phyloP scores from a whole-genome alignment of 2,888 invertebrate species.

The Coenonympha arcania region DNA sequence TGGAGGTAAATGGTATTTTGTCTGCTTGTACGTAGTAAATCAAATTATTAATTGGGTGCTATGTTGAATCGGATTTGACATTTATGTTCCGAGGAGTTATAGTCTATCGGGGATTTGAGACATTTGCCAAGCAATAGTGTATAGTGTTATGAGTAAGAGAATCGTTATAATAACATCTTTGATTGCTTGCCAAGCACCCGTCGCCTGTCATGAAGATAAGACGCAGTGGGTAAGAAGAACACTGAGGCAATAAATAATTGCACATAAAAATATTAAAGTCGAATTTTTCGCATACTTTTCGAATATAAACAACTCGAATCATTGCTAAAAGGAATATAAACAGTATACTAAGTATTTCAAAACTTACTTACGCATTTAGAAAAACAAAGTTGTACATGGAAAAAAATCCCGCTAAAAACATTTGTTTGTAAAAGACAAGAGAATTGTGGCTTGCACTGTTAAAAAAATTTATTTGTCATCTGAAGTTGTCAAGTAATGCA shows the following conservation, averaged over 20 bases:
- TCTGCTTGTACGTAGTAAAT: constrained; percentile 32
- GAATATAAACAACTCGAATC: not conserved
- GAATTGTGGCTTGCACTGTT: no score
- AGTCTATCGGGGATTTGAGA: constrained; percentile 53
- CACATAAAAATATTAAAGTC: constrained; percentile 43
- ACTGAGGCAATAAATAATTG: constrained; percentile 37
- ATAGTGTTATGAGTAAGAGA: constrained; percentile 63
- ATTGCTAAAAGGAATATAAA: not conserved
- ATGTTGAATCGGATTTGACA: constrained; percentile 43
- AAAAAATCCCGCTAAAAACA: no score
- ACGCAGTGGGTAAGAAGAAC: constrained; percentile 38
- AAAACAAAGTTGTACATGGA: no score
- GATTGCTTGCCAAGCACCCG: constrained; percentile 60
- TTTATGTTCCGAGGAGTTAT: constrained; percentile 56
- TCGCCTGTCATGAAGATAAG: constrained; percentile 47
- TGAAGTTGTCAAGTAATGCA: no score
- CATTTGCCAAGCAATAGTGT: constrained; percentile 53
- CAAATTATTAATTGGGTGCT: constrained; percentile 39
- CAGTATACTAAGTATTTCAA: no score
- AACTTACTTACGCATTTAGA: no score
- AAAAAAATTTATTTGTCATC: no score
- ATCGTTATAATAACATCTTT: constrained; percentile 66
- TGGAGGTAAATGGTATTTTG: constrained; percentile 12
- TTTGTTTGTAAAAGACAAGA: no score
- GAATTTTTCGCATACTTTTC: constrained; percentile 10